These are phyloP conservation scores for Agrilus cyanescens DNA, from an alignment of 2,888 invertebrate genomes.

Conservation along the genomic window DNA sequence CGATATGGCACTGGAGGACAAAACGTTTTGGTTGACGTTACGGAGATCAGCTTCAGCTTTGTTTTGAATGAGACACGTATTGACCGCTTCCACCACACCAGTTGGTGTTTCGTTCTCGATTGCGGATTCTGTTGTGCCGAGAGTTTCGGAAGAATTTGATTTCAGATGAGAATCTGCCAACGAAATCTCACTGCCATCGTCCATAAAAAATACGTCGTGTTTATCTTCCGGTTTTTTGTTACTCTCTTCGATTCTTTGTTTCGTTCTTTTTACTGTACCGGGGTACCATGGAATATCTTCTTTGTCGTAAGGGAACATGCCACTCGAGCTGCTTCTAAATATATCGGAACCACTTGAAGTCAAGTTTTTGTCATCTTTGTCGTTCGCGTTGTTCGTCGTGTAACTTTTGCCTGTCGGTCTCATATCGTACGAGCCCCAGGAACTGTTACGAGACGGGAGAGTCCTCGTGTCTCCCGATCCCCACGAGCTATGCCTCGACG, in stretches of 20 bases:
- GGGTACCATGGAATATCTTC: slow-evolving; percentile 54
- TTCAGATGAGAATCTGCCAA: slow-evolving; percentile 18
- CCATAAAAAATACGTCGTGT: slow-evolving; percentile 4
- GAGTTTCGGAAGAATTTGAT: slow-evolving; percentile 31
- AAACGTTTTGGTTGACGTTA: slow-evolving; percentile 3
- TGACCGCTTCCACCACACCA: slow-evolving; percentile 23
- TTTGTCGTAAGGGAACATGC: slow-evolving; percentile 44
- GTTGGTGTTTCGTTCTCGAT: slow-evolving; percentile 14
- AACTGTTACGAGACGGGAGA: slow-evolving; percentile 54
- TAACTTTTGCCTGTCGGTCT: slow-evolving; percentile 27
- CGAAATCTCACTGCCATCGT: slow-evolving; percentile 1
- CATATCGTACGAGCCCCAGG: slow-evolving; percentile 62
- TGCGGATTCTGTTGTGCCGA: slow-evolving; percentile 22
- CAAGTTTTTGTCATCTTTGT: slow-evolving; percentile 25
- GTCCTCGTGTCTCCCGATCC: slow-evolving; percentile 61
- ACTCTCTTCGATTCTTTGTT: slow-evolving; percentile 54
- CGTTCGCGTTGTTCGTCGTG: slow-evolving; percentile 27
- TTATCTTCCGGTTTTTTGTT: slow-evolving; percentile 24
- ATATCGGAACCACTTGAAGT: slow-evolving; percentile 15
- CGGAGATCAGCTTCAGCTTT: slow-evolving; percentile 5
- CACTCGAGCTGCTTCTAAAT: slow-evolving; percentile 30
- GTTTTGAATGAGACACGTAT: slow-evolving; percentile 23
- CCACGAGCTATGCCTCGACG: slow-evolving; percentile 72
- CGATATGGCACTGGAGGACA: slow-evolving; percentile 48
- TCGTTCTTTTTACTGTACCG: slow-evolving; percentile 59